phyloP scores from a whole-genome alignment of 2,797 vertebrate genomes.

The Morus bassanus region DNA sequence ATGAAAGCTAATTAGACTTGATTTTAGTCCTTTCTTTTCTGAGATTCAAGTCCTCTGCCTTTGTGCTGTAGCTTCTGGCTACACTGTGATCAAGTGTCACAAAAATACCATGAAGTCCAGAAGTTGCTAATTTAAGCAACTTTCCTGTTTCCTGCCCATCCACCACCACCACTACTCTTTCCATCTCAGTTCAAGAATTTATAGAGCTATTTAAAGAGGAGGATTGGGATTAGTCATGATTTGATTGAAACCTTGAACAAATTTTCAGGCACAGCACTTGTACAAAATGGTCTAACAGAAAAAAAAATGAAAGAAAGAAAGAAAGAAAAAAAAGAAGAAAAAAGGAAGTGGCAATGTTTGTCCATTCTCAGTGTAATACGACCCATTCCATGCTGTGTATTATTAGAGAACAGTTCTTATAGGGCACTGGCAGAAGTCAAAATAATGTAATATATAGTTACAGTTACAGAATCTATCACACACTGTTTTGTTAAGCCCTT shows the following conservation, averaged over 20 bases:
- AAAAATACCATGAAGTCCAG: not conserved
- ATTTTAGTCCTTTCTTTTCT: not conserved
- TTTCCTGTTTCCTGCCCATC: not conserved
- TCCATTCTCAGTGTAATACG: not conserved
- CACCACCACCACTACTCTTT: not conserved
- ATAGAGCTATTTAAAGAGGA: not conserved
- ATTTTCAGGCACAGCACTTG: not conserved
- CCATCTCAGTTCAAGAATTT: not conserved
- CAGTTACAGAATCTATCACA: not conserved
- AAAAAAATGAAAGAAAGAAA: not conserved
- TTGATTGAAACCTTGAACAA: not conserved
- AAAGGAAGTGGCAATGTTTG: not conserved
- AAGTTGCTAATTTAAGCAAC: conserved; percentile 11
- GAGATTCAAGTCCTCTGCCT: not conserved
- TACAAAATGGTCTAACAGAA: not conserved
- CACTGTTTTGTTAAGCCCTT: not conserved
- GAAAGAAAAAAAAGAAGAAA: too few relatives aligned
- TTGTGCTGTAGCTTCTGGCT: not conserved
- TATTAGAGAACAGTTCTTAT: not conserved
- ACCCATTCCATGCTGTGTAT: not conserved
- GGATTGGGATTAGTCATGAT: not conserved
- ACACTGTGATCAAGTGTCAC: not conserved
- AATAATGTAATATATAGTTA: not conserved
- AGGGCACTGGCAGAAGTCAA: not conserved
- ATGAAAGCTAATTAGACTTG: not conserved